Base-by-base conservation (phyloP, 2,113 vertebrate genomes). In the Picathartes gymnocephalus region DNA sequence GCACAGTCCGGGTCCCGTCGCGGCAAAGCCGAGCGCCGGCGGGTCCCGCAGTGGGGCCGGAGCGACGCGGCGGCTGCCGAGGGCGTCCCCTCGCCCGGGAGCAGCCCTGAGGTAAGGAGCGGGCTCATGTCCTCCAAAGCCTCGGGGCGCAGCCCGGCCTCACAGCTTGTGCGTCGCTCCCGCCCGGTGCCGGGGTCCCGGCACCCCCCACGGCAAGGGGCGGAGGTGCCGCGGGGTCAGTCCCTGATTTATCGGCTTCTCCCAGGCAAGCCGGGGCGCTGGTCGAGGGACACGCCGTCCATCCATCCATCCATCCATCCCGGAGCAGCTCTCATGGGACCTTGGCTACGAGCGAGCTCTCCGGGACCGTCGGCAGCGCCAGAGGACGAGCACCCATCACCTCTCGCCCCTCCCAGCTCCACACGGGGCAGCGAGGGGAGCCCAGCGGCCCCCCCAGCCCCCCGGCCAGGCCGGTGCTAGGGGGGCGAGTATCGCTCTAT, bases 401-500 rank as follows among this genome's bases (percentile, higher is more conserved):
- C 6, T 73, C 84, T 76, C 50, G 4, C 23, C 51, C 21, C 22
- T 33, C 58, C 66, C 86, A 88, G 80, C 66, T 80, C 94, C 83
- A 69, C 2, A 3, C 58, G 60, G 83, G 89, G 86, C 76, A 83
- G 91, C 58, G 5, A 72, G 72, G 44, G 72, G 68, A 76, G 69
- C 44, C 70, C 44, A 9, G 31, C 0, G 61, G 78, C 47, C 37
- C 68, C 72, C 81, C 82, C 39, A 14, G n/a, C 90, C 62, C 86
- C 90, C 91, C 91, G 56, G 48, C 58, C 4, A 23, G 50, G 54
- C 44, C 86, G 23, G 86, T 66, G 90, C 96, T 99, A 99, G 98
- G 98, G 98, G 28, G 99, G 99, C 6, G 99, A 99, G 96, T 99
- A 99, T 96, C 99, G 98, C 93, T 99, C 99, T 94, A 99, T 99